Percentiles rank a stretch among this genome's conserved stretches.
Conservation (phyloP, 1,140 invertebrate species). For the Archivesica marissinica region DNA sequence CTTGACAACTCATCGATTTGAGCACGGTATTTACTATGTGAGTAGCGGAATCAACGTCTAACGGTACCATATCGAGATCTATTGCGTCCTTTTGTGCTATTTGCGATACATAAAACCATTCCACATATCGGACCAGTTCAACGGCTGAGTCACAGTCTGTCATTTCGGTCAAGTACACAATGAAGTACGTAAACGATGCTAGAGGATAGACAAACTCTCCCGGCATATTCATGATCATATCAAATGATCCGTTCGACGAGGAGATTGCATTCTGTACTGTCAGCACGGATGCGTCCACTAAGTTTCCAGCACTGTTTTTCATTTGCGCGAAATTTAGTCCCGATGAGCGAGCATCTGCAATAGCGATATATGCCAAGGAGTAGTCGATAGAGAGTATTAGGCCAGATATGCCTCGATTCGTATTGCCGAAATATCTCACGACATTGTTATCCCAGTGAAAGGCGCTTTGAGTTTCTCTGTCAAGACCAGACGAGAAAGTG, state of each 20-base stretch:
- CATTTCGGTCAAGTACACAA: conserved; percentile 68
- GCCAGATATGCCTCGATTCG: conserved; percentile 70
- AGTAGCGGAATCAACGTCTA: conserved; percentile 55
- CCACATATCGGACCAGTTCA: conserved; percentile 76
- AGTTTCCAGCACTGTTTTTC: conserved; percentile 66
- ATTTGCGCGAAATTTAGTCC: conserved; percentile 66
- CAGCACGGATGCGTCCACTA: conserved; percentile 29
- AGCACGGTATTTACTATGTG: conserved; percentile 63
- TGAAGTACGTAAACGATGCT: conserved; percentile 74
- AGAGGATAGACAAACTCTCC: conserved; percentile 71
- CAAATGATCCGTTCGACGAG: conserved; percentile 41
- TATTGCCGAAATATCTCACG: conserved; percentile 66
- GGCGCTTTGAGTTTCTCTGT: background rate
- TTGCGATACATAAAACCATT: conserved; percentile 69
- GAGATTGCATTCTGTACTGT: conserved; percentile 69
- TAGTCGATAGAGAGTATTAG: conserved; percentile 66
- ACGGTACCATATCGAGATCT: conserved; percentile 63
- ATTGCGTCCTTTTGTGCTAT: conserved; percentile 49
- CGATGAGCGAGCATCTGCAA: conserved; percentile 50
- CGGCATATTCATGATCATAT: conserved; percentile 60
- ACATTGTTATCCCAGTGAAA: conserved; percentile 65
- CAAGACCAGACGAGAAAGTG: conserved; percentile 64
- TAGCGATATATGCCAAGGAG: conserved; percentile 72
- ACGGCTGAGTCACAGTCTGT: conserved; percentile 67
- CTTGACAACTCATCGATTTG: conserved; percentile 69